Evolutionary conservation across 2,888 invertebrate genomes (phyloP), one percentile per base, ranked within the genome.

Genomic region (Ectemnius continuus): DNA sequence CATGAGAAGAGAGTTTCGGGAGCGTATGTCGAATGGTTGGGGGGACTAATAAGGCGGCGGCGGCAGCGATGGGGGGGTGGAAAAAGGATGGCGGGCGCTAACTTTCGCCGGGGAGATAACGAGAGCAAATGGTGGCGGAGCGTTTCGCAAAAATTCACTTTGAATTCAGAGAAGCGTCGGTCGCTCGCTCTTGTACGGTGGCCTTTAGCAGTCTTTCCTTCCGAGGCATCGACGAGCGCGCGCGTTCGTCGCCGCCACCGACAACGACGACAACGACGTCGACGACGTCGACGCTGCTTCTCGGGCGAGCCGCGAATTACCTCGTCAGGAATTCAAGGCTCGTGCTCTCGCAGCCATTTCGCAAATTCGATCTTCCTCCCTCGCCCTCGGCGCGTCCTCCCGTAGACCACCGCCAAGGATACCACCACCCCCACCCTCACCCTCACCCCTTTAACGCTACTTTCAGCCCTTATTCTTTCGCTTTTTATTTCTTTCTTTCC

Each of bases 321-420:
- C 88, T 88, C 88, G 86, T 88, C 86, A 88, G 85, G 85, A 88
- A 89, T 89, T 88, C 89, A 88, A 81, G 85, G 84, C 88, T 88
- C 89, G 88, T 88, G 82, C 86, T 36, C 36, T 36, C 36, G 82
- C 84, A 85, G 81, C 87, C 86, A 88, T 88, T 88, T 89, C 87
- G 84, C 87, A 88, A 89, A 89, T 88, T 89, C 88, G 87, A 88
- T 88, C 87, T 85, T 72, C 84, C 83, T 85, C 83, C 75, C n/a
- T n/a, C n/a, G n/a, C n/a, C 61, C 63, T 23, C 23, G 2, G 66
- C 57, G 59, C 64, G 52, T 4, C 36, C 6, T 23, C 2, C 23
- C 23, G 23, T 23, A 69, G 67, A 69, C 71, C 71, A 67, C 60
- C 71, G n/a, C n/a, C 14, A 16, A 23, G 23, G 23, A 23, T 23